A percentile compares a stretch with the other conserved stretches of the same genome.
Evolutionary conservation across 2,113 vertebrate species (phyloP).

Genomic region (Caretta caretta): DNA sequence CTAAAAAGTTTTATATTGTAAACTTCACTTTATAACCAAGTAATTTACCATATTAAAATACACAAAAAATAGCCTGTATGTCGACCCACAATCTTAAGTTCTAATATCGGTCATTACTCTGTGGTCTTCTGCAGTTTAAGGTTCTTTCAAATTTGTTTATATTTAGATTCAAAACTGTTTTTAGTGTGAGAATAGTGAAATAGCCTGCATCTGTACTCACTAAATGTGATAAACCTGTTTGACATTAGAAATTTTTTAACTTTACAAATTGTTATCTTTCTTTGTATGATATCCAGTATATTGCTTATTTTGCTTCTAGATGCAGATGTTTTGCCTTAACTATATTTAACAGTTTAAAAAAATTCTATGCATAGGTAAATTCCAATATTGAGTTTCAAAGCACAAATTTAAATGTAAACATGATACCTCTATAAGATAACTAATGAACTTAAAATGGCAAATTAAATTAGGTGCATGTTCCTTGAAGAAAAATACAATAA

Average conservation of each 20-base stretch:
- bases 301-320: not conserved
- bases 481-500: not conserved
- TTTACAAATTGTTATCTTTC: not conserved
- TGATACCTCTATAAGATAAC: accelerated
- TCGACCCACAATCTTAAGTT: not conserved
- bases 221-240: accelerated
- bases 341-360: accelerated
- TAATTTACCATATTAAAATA: not conserved
- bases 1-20: conserved; percentile 21
- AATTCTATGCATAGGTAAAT: not conserved
- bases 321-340: not conserved
- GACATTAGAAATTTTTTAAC: not conserved
- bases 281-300: not conserved
- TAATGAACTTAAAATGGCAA: not conserved
- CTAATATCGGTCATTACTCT: not conserved
- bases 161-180: not conserved
- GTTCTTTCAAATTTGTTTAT: not conserved
- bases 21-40: not conserved
- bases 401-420: not conserved
- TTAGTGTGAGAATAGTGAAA: accelerated
- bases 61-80: accelerated
- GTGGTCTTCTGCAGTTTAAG: accelerated
- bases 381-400: not conserved
- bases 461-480: not conserved
- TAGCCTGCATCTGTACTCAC: not conserved